phyloP scores from a whole-genome alignment of 2,888 invertebrate species.

The Clunio marinus region DNA sequence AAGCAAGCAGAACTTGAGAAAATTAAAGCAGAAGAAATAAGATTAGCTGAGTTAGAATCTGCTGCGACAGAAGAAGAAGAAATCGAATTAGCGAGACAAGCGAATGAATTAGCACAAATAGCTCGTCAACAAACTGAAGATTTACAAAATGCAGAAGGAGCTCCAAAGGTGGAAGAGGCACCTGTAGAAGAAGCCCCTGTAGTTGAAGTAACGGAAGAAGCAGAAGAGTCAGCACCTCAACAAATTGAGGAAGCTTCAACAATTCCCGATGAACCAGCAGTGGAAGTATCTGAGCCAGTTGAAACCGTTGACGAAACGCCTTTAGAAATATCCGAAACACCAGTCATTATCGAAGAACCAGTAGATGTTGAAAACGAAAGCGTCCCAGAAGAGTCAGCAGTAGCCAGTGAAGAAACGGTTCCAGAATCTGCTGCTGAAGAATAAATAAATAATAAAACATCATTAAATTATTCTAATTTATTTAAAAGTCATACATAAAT shows the following conservation, averaged over 20 bases:
- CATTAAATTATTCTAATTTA: too few species aligned
- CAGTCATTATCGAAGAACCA: not conserved
- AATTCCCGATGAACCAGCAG: conserved; percentile 10
- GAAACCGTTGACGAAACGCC: too few species aligned
- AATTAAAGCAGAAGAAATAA: conserved; percentile 48
- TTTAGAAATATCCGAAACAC: too few species aligned
- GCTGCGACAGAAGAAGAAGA: conserved; percentile 63
- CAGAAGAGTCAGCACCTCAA: conserved; percentile 53
- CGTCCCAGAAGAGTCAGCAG: not conserved
- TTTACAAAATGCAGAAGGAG: conserved; percentile 56
- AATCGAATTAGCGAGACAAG: conserved; percentile 66
- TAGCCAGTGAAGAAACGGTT: too few species aligned
- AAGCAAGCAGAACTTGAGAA: conserved; percentile 55
- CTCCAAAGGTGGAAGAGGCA: conserved; percentile 55
- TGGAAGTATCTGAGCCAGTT: not conserved
- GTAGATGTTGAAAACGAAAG: too few species aligned
- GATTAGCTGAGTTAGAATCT: conserved; percentile 49
- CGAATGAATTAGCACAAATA: conserved; percentile 65
- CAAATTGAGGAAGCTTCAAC: conserved; percentile 48
- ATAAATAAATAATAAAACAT: too few species aligned
- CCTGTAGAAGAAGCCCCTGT: conserved; percentile 44
- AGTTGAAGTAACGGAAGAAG: conserved; percentile 41
- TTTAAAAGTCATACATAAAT: too few species aligned
- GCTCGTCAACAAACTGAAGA: conserved; percentile 61
- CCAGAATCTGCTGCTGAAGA: not conserved